Evolutionary conservation across 2,113 vertebrate genomes (phyloP).

Genomic region (Nematolebias whitei): DNA sequence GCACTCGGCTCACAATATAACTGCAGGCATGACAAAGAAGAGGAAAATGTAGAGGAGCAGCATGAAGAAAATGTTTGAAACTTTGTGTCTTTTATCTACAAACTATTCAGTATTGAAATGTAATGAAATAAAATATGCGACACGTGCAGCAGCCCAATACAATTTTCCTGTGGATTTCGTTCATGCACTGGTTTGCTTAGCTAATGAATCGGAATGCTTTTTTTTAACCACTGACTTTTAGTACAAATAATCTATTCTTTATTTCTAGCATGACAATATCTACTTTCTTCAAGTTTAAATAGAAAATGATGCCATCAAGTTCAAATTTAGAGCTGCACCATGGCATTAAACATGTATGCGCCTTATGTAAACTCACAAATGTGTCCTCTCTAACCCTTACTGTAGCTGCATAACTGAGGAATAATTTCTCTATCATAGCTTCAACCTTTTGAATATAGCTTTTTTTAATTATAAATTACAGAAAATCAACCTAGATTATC

Average conservation of each 20-base stretch:
- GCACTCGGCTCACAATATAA: no score
- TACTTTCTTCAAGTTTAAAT: constrained; percentile 26
- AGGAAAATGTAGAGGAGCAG: no score
- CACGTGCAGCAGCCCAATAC: no score
- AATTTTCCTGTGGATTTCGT: no score
- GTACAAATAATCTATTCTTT: background rate
- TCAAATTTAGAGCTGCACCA: constrained; percentile 28
- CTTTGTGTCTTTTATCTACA: no score
- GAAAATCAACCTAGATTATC: background rate
- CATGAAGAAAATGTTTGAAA: no score
- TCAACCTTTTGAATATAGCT: background rate
- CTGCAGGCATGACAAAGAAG: no score
- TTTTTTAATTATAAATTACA: background rate
- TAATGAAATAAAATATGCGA: no score
- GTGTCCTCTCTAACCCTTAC: constrained; percentile 41
- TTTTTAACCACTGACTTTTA: background rate
- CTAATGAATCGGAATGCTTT: background rate
- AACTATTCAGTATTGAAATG: no score
- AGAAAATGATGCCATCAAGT: constrained; percentile 27
- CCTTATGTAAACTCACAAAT: constrained; percentile 54
- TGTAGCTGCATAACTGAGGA: constrained; percentile 15
- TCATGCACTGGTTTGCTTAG: background rate
- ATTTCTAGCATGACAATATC: constrained; percentile 6
- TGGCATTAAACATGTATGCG: constrained; percentile 53
- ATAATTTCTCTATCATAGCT: background rate